Evolutionary conservation across 2,888 invertebrate genomes (phyloP), one percentile per base, ranked within the genome.

Genomic region (Osmoderma eremita): DNA sequence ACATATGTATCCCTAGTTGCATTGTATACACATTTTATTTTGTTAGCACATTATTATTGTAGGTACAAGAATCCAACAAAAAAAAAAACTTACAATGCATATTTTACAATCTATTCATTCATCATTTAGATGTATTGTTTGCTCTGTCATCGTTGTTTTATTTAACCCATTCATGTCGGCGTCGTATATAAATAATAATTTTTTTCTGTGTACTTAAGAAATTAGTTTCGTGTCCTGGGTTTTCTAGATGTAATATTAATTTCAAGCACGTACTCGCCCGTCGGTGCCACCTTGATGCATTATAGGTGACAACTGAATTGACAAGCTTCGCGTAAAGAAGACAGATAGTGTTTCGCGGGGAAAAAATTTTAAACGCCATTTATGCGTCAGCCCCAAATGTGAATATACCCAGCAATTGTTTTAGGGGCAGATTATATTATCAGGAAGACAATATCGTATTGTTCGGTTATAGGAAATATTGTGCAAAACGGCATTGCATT

Each of bases 241-340:
- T 68, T 61, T 68, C 51, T 58, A 50, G 65, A 78, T 78, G 75
- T 76, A 77, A 77, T 79, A 81, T 81, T 81, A 81, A 81, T 82
- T 82, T 82, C 76, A 79, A 81, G 81, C 81, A 81, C 81, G 81
- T 80, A 75, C 74, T 70, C 75, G 73, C 73, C 76, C 74, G 74
- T 77, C 6, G 8, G 3, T 75, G 74, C 74, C 76, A 81, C 81
- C 80, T 81, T 82, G 82, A 82, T 80, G 79, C 81, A 82, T 82
- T 81, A 79, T 78, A 80, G 78, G 79, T 80, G 82, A 80, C 81
- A 80, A 75, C 75, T 73, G 76, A 81, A 82, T 82, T 82, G 82
- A 82, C 82, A 80, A 77, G 77, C 51, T 53, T 38, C 36, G 30
- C 41, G 50, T 18, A 53, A 62, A 50, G 67, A 67, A 50, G 65